These are phyloP conservation scores for Cydia pomonella DNA, from an alignment of 1,140 invertebrate genomes.

Conservation along the genomic window DNA sequence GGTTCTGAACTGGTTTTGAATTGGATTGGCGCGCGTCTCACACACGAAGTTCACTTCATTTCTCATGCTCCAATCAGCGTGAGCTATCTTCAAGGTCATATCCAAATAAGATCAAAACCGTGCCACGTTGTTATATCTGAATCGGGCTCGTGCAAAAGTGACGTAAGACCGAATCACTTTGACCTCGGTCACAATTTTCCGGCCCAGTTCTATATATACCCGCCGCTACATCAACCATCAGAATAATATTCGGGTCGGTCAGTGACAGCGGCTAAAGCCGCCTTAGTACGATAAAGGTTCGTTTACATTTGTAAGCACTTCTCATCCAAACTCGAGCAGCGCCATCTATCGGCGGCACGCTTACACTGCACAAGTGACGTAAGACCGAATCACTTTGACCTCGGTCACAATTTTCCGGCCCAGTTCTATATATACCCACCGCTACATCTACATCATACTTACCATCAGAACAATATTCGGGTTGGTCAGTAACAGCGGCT, in stretches of 20 bases:
- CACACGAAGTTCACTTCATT: too few relatives aligned
- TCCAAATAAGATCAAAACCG: too few relatives aligned
- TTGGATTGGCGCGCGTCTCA: too few relatives aligned
- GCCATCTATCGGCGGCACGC: too few relatives aligned
- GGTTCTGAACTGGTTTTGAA: too few relatives aligned
- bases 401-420: conserved; percentile 48
- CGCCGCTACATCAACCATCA: conserved; percentile 59
- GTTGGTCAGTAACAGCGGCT: conserved; percentile 70
- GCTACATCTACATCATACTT: conserved; percentile 69
- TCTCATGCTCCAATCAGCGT: too few relatives aligned
- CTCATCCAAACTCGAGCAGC: too few relatives aligned
- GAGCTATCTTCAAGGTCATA: too few relatives aligned
- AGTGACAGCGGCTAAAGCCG: conserved; percentile 60
- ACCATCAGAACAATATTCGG: conserved; percentile 63
- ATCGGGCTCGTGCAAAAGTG: background rate
- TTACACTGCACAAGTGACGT: conserved; percentile 1
- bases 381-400: conserved; percentile 16
- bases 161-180: conserved; percentile 16
- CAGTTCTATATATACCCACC: conserved; percentile 66
- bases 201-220: conserved; percentile 66
- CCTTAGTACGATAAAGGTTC: conserved; percentile 19
- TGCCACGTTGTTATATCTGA: too few relatives aligned
- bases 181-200: conserved; percentile 44
- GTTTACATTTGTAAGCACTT: too few relatives aligned
- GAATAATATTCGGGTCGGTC: conserved; percentile 72